Evolutionary conservation across 2,113 vertebrate species (phyloP), one percentile per base, ranked within the genome.

Genomic region (Rhynchopsitta pachyrhyncha): DNA sequence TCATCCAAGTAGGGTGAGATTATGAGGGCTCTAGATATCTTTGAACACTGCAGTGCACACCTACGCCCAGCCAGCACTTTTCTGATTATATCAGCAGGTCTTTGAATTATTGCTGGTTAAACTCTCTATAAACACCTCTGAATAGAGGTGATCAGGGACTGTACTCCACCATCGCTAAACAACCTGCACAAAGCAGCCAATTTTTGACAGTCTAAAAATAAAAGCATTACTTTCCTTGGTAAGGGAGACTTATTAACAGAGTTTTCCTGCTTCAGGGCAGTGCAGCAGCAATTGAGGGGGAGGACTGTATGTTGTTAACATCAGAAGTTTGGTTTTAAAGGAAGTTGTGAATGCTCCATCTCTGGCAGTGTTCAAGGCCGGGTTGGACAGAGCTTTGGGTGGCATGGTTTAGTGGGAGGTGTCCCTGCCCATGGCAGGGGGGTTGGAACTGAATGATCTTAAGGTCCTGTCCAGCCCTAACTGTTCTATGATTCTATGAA

Each of bases 81-180:
- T 53, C 94, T 95, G 95, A 96, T 96, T 95, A 90, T 94, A 92
- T 33, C 93, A 92, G 91, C 57, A 89, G 39, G 78, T 4, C 91
- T 91, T 92, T 87, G 91, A 95, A 95, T 92, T 91, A 87, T 33
- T 82, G 84, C 95, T 92, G 89, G 81, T 90, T 92, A 92, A 95
- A 94, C 78, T 95, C 84, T 46, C 0, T 29, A 69, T 82, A 92
- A 95, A 96, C 95, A 95, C 52, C n/a, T 55, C 78, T 46, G 94
- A 91, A 66, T 6, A n/a, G 94, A 49, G 86, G 91, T 91, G 95
- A 95, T 82, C 44, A 8, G 84, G 81, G 84, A 92, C 20, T 84
- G 66, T 42, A 41, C 77, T 93, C 86, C 88, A 79, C 77, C 86
- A 33, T 89, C 86, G 37, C 80, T 57, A 94, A 83, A 86, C 86